phyloP scores from a whole-genome alignment of 2,888 invertebrate genomes.

The Cheilosia vernalis region DNA sequence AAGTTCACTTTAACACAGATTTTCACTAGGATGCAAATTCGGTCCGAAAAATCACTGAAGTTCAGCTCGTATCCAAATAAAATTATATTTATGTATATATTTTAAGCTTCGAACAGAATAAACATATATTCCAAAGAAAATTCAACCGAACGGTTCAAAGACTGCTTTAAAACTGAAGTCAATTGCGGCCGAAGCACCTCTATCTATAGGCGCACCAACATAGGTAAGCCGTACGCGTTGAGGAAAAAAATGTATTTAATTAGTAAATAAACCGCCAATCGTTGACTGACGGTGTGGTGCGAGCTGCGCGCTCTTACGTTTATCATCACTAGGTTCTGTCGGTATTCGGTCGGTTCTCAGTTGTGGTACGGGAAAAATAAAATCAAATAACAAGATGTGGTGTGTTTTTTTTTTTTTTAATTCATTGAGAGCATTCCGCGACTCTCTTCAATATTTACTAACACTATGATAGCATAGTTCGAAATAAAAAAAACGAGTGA shows the following conservation, averaged over 20 bases:
- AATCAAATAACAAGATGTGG: background rate
- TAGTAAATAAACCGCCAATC: constrained; percentile 31
- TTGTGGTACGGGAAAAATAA: constrained; percentile 9
- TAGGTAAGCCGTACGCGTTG: constrained; percentile 8
- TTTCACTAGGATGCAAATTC: constrained; percentile 1
- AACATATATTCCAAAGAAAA: constrained; percentile 14
- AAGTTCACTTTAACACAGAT: constrained; percentile 4
- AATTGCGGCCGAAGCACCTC: constrained; percentile 53
- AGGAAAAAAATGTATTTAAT: constrained; percentile 3
- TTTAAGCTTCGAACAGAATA: background rate
- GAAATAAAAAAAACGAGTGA: background rate
- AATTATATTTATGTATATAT: constrained; percentile 1
- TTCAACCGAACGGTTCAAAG: constrained; percentile 59
- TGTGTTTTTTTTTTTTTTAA: background rate
- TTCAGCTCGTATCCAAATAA: background rate
- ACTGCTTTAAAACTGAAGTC: constrained; percentile 67
- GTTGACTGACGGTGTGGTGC: background rate
- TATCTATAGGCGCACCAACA: constrained; percentile 66
- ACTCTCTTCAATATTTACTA: constrained; percentile 30
- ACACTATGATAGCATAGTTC: constrained; percentile 16
- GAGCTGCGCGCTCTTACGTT: constrained; percentile 22
- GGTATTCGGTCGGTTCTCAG: background rate
- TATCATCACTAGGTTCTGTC: constrained; percentile 17
- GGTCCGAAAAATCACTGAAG: background rate
- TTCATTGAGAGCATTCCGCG: constrained; percentile 12